phyloP scores from a whole-genome alignment of 2,888 invertebrate species.

The Unio pictorum region DNA sequence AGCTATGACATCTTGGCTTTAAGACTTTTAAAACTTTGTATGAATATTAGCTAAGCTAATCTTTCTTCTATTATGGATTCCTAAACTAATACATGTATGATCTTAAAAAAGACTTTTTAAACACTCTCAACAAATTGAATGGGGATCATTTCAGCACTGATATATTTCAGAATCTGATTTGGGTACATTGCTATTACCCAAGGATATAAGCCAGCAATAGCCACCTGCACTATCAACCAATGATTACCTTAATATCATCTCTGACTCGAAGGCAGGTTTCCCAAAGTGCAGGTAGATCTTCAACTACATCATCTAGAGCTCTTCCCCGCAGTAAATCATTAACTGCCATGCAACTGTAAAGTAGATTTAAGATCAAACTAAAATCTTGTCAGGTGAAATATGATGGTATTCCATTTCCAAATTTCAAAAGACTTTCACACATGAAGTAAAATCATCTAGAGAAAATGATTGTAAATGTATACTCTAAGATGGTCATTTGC shows the following conservation, averaged over 20 bases:
- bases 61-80: too few relatives aligned
- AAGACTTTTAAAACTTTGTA: too few relatives aligned
- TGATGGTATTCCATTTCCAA: background rate
- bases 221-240: background rate
- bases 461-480: background rate
- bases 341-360: conserved; percentile 83
- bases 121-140: too few relatives aligned
- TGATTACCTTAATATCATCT: conserved; percentile 92
- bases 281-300: conserved; percentile 80
- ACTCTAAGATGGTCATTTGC: background rate
- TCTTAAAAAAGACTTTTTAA: too few relatives aligned
- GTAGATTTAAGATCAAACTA: background rate
- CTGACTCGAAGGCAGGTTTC: conserved; percentile 88
- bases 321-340: conserved; percentile 85
- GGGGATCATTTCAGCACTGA: too few relatives aligned
- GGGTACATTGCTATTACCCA: too few relatives aligned
- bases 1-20: too few relatives aligned
- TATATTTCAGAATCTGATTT: too few relatives aligned
- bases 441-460: background rate
- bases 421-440: background rate
- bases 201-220: too few relatives aligned
- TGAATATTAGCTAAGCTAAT: too few relatives aligned
- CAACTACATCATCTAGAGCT: conserved; percentile 69
- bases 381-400: background rate
- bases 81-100: too few relatives aligned